These are phyloP conservation scores for Idaea aversata DNA, from an alignment of 2,888 invertebrate species.

Conservation along the genomic window DNA sequence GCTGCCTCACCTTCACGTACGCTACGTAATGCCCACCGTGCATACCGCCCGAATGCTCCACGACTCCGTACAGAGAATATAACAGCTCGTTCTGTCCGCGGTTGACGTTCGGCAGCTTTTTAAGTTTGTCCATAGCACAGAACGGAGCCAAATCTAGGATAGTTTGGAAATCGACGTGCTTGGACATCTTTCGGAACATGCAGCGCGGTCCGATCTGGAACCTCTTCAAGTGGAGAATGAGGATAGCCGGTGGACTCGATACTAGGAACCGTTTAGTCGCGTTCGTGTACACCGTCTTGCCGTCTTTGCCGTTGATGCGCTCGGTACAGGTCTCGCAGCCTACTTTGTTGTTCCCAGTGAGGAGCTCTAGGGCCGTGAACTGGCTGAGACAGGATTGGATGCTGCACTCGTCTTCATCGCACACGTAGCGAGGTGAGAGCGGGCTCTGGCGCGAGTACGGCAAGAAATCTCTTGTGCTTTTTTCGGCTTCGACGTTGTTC, in stretches of 20 bases:
- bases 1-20: conserved; percentile 92
- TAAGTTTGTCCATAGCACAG: conserved; percentile 85
- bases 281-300: conserved; percentile 88
- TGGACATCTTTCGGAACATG: conserved; percentile 90
- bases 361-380: conserved; percentile 93
- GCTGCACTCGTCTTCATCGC: conserved; percentile 89
- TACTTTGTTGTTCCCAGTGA: conserved; percentile 96
- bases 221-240: conserved; percentile 96
- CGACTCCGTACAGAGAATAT: conserved; percentile 96
- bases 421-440: conserved; percentile 84
- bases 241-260: conserved; percentile 93
- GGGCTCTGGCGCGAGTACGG: conserved; percentile 68
- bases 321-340: conserved; percentile 95
- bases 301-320: conserved; percentile 83
- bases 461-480: conserved; percentile 52
- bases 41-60: conserved; percentile 95
- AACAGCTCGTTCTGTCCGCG: conserved; percentile 85
- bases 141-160: conserved; percentile 94
- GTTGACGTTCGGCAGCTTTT: conserved; percentile 81
- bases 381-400: conserved; percentile 94
- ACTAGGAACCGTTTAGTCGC: conserved; percentile 93
- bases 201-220: conserved; percentile 91
- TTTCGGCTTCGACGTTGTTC: conserved; percentile 55
- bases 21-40: conserved; percentile 94
- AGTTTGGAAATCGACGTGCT: conserved; percentile 92